Evolutionary conservation across 2,113 vertebrate species (phyloP).

Genomic region (Daboia siamensis): DNA sequence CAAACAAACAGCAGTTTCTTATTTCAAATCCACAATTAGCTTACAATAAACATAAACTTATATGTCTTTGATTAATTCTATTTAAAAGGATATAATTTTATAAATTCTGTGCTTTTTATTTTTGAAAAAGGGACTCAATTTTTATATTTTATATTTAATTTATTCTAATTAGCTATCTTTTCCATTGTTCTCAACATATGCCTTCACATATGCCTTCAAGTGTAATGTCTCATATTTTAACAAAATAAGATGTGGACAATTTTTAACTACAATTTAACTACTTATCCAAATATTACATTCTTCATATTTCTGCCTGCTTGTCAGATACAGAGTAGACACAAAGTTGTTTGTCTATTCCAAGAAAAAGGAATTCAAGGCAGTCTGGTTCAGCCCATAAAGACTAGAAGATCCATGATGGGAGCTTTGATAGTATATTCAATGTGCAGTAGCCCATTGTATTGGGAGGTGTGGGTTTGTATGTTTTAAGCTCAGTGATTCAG

Average conservation of each 20-base stretch:
- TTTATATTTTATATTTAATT: background rate
- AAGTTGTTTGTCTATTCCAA: background rate
- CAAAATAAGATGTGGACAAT: background rate
- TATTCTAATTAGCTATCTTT: background rate
- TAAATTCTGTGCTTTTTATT: background rate
- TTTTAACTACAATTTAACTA: background rate
- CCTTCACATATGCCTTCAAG: background rate
- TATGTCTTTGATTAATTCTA: background rate
- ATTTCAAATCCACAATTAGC: background rate
- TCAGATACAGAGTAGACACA: background rate
- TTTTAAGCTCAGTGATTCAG: accelerated
- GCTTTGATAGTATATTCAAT: background rate
- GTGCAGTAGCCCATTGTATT: background rate
- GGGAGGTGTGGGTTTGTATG: background rate
- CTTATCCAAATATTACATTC: background rate
- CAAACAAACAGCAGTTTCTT: background rate
- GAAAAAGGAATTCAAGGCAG: background rate
- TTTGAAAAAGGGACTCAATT: background rate
- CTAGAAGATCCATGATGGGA: background rate
- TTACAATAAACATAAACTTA: background rate
- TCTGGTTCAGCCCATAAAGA: background rate
- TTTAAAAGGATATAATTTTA: background rate
- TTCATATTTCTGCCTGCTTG: background rate
- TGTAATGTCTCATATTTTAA: background rate
- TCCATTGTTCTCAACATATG: background rate